These are phyloP conservation scores for Penaeus monodon DNA, from an alignment of 2,888 invertebrate genomes.

Conservation along the genomic window DNA sequence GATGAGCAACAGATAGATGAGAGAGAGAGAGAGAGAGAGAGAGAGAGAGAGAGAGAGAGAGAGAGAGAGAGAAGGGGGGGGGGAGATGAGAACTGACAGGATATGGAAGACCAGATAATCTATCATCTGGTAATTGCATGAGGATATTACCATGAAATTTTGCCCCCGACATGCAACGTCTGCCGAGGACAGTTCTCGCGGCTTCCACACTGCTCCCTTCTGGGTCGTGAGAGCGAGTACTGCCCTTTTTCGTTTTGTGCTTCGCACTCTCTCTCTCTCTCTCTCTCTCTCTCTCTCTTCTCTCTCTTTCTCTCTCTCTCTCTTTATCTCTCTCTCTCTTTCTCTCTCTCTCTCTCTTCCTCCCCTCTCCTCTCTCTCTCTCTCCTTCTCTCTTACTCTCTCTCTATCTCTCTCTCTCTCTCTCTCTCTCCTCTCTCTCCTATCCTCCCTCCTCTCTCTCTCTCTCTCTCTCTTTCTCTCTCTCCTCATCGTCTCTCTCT, in stretches of 20 bases:
- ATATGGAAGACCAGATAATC: background rate
- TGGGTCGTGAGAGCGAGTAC: no score
- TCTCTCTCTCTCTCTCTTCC: background rate
- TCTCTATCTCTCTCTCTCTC: background rate
- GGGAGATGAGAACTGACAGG: background rate
- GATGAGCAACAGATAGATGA: no score
- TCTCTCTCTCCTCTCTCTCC: background rate
- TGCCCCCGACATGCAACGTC: background rate
- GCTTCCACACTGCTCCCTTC: background rate
- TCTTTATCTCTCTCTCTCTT: background rate
- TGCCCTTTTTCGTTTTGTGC: no score
- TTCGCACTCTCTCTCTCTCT: background rate
- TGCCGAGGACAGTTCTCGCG: background rate
- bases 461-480: no score
- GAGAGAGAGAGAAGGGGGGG: background rate
- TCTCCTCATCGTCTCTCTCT: no score
- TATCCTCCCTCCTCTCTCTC: no score
- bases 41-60: background rate
- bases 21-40: no score
- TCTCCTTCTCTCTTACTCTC: no score
- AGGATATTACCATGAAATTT: background rate
- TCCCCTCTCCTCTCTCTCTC: background rate
- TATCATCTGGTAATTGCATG: background rate
- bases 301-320: constrained; percentile 11
- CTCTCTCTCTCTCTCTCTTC: background rate